Evolutionary conservation across 2,113 vertebrate genomes (phyloP).

Genomic region (Sturnira hondurensis): DNA sequence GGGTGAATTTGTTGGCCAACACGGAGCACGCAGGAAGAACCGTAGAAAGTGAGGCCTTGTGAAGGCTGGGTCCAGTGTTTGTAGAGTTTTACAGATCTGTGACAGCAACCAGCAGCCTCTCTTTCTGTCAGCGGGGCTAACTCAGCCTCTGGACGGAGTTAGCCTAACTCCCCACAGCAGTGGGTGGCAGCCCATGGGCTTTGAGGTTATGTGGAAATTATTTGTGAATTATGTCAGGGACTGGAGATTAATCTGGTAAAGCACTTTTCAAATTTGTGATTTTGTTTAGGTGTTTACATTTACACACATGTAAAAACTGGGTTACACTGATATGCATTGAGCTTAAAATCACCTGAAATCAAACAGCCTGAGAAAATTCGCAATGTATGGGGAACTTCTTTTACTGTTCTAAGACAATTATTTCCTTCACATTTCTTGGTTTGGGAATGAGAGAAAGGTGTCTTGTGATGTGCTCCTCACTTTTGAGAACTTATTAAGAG

Average conservation of each 20-base stretch:
- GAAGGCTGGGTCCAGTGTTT: neutral
- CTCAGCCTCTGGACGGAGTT: no score
- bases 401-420: neutral
- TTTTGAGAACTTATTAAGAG: neutral
- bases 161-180: neutral
- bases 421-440: neutral
- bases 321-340: neutral
- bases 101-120: neutral
- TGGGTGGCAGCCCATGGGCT: neutral
- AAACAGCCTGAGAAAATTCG: neutral
- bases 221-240: neutral
- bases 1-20: neutral
- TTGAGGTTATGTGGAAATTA: neutral
- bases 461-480: neutral
- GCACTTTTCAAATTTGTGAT: neutral
- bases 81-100: neutral
- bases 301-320: neutral
- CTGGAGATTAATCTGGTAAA: neutral
- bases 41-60: neutral
- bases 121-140: neutral
- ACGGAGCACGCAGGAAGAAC: neutral
- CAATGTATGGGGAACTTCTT: neutral
- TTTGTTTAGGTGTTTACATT: constrained; percentile 6
- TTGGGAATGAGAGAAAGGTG: neutral
- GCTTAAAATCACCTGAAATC: constrained; percentile 18